A percentile compares a stretch with the other conserved stretches of the same genome.
Conservation (phyloP, 2,113 vertebrate species). For the Lagopus leucura region DNA sequence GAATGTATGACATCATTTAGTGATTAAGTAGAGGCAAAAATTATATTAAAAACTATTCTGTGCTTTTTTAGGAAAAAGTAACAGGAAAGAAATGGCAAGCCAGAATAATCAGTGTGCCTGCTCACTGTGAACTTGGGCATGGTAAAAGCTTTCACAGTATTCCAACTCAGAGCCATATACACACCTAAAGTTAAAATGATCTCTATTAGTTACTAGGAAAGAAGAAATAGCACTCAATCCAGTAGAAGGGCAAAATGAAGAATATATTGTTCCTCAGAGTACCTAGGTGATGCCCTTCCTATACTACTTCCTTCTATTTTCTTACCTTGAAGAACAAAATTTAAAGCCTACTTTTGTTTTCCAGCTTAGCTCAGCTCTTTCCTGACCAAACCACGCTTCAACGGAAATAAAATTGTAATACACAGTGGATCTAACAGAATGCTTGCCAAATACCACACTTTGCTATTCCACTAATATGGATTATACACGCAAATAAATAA, state of each 20-base stretch:
- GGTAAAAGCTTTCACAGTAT: not conserved
- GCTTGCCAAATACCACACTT: not conserved
- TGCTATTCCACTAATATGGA: not conserved
- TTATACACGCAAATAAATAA: not conserved
- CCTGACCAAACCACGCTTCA: not conserved
- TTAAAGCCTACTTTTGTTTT: not conserved
- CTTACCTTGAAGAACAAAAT: not conserved
- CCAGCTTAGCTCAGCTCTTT: not conserved
- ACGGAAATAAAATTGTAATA: not conserved
- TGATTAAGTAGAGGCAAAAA: not conserved
- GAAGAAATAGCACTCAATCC: not conserved
- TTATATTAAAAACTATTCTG: not conserved
- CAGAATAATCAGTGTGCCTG: not conserved
- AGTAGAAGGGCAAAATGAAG: not conserved
- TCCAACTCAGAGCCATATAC: not conserved
- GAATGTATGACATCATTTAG: not conserved
- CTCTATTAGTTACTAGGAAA: not conserved
- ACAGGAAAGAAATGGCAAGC: not conserved
- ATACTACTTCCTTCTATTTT: not conserved
- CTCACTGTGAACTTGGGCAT: fast-evolving
- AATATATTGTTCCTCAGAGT: not conserved
- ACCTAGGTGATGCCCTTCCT: not conserved
- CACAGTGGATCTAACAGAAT: not conserved
- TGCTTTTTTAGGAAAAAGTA: not conserved
- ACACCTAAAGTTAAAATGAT: not conserved